Evolutionary conservation across 2,888 invertebrate species (phyloP).

Genomic region (Endotricha flammealis): DNA sequence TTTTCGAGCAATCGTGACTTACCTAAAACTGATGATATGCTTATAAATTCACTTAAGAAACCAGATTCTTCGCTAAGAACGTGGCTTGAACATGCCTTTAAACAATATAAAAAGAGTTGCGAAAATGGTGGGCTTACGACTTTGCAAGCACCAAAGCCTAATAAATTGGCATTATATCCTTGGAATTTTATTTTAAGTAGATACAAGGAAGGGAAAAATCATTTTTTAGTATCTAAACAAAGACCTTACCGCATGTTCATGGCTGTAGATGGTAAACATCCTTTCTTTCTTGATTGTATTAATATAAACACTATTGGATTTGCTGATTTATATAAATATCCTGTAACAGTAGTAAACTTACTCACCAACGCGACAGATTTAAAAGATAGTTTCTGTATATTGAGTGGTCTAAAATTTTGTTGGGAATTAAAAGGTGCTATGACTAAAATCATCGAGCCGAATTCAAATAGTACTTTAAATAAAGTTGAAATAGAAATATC

Average conservation of each 20-base stretch:
- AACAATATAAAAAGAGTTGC: constrained; percentile 44
- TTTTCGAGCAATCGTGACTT: too few species aligned
- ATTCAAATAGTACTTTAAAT: constrained; percentile 8
- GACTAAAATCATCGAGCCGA: constrained; percentile 37
- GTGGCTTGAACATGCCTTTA: constrained; percentile 59
- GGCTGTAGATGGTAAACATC: constrained; percentile 41
- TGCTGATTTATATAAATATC: constrained; percentile 53
- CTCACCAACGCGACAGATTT: constrained; percentile 45
- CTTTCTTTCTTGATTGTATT: constrained; percentile 48
- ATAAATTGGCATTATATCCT: constrained; percentile 47
- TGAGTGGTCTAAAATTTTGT: constrained; percentile 53
- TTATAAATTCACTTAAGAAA: constrained; percentile 12
- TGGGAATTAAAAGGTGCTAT: constrained; percentile 67
- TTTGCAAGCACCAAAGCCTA: constrained; percentile 44
- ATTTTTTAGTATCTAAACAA: constrained; percentile 48
- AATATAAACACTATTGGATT: constrained; percentile 54
- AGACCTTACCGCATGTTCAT: constrained; percentile 57
- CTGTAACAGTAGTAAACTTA: constrained; percentile 55
- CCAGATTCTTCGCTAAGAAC: constrained; percentile 26
- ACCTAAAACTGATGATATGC: too few species aligned
- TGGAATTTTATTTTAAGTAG: constrained; percentile 60
- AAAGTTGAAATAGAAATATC: constrained; percentile 6
- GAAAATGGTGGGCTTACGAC: constrained; percentile 34
- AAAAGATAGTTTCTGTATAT: constrained; percentile 59
- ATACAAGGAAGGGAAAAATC: constrained; percentile 53